Conservation (phyloP, 2,797 vertebrate genomes). For the Chelonia mydas region DNA sequence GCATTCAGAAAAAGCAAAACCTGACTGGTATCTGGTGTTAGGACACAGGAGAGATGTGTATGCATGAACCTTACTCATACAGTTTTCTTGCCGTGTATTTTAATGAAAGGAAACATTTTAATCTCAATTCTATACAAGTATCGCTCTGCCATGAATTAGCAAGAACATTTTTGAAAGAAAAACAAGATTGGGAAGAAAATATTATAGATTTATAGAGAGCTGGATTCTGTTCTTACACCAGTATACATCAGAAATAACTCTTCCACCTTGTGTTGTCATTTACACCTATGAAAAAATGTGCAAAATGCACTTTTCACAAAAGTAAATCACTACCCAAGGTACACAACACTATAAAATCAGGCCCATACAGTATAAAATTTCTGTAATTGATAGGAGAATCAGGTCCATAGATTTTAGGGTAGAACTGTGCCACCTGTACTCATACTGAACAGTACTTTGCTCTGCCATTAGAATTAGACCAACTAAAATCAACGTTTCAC, state of each 20-base stretch:
- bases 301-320: background rate
- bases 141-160: no score
- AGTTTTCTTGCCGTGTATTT: no score
- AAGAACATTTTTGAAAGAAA: no score
- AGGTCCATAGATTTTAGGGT: background rate
- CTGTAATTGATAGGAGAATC: background rate
- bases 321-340: background rate
- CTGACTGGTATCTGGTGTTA: background rate
- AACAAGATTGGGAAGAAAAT: no score
- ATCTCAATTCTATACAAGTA: no score
- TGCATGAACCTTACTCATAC: no score
- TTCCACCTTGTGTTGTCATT: no score
- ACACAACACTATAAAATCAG: background rate
- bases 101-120: no score
- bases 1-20: background rate
- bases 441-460: background rate
- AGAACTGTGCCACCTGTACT: background rate
- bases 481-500: background rate
- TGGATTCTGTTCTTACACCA: no score
- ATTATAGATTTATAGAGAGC: no score
- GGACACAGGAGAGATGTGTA: background rate
- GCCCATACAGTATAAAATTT: background rate
- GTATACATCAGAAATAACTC: no score
- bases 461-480: background rate
- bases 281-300: no score